phyloP scores from a whole-genome alignment of 2,888 invertebrate species.

The Epinotia nisella region DNA sequence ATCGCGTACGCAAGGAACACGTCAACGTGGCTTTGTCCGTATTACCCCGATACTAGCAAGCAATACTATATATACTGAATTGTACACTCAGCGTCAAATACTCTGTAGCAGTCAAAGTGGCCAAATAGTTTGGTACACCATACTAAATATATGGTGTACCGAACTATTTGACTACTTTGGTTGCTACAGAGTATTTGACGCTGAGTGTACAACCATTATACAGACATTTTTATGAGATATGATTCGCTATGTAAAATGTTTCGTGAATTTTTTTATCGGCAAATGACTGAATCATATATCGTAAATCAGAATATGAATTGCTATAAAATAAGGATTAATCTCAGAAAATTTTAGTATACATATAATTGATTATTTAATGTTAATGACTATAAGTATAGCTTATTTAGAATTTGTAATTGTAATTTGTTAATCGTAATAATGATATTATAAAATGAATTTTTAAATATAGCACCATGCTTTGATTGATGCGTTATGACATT shows the following conservation, averaged over 20 bases:
- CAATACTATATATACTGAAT: conserved; percentile 9
- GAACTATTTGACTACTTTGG: too few species aligned
- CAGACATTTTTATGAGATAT: conserved; percentile 10
- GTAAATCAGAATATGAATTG: conserved; percentile 30
- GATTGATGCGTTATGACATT: conserved; percentile 29
- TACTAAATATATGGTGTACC: too few species aligned
- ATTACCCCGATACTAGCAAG: not conserved
- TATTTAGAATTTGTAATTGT: conserved; percentile 27
- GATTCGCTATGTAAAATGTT: conserved; percentile 14
- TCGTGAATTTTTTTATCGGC: conserved; percentile 14
- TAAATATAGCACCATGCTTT: conserved; percentile 25
- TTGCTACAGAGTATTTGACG: too few species aligned
- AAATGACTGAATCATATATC: conserved; percentile 23
- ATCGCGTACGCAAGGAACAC: not conserved
- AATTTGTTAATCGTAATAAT: conserved; percentile 26
- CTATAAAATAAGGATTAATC: conserved; percentile 31
- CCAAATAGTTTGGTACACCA: too few species aligned
- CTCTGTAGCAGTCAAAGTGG: too few species aligned
- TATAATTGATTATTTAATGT: conserved; percentile 29
- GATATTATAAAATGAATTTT: conserved; percentile 37
- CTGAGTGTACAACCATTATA: conserved; percentile 7
- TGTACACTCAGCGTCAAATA: not conserved
- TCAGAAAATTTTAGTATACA: conserved; percentile 29
- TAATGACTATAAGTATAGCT: conserved; percentile 30
- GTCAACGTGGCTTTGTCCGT: not conserved